A percentile compares a stretch with the other conserved stretches of the same genome.
These are phyloP conservation scores for Eubucco bourcierii DNA, from an alignment of 2,113 vertebrate genomes.

Conservation along the genomic window DNA sequence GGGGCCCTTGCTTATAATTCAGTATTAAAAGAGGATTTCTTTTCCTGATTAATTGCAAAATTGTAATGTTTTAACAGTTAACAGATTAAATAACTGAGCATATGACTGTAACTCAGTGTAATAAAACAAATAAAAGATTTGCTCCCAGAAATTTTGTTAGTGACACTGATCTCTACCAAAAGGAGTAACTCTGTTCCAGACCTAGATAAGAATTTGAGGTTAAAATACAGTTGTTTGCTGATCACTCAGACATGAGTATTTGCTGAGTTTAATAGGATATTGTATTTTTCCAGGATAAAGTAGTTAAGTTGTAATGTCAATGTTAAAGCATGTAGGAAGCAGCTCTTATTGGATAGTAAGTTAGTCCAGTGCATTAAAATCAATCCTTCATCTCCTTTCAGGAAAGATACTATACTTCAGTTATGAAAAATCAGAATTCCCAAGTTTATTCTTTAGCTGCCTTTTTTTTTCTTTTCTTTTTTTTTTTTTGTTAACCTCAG, in stretches of 20 bases:
- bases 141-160: neutral
- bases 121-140: neutral
- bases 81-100: neutral
- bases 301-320: neutral
- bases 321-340: neutral
- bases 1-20: neutral
- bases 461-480: neutral
- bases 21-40: neutral
- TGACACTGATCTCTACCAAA: neutral
- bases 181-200: neutral
- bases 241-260: neutral
- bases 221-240: slow-evolving; percentile 2
- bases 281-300: neutral
- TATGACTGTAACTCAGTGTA: neutral
- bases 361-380: neutral
- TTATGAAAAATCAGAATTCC: neutral
- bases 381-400: neutral
- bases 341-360: neutral
- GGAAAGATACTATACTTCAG: neutral
- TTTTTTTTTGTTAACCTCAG: neutral
- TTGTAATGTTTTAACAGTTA: neutral
- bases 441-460: neutral
- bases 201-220: neutral
- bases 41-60: neutral
- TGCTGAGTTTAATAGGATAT: neutral